Evolutionary conservation across 2,113 vertebrate species (phyloP).

Genomic region (Zosterops lateralis): DNA sequence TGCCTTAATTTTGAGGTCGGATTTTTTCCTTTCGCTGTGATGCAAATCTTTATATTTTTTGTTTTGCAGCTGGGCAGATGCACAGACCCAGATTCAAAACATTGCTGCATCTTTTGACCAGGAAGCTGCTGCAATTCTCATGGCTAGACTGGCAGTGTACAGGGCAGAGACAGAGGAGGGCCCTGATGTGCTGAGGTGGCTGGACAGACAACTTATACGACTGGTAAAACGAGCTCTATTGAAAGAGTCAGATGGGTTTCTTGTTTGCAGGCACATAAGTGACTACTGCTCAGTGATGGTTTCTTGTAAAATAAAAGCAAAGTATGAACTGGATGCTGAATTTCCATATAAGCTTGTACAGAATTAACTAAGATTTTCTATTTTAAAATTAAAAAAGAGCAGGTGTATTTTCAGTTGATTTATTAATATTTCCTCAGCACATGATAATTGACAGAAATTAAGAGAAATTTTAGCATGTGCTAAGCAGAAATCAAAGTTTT

Average conservation of each 20-base stretch:
- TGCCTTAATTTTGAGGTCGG: not conserved
- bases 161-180: constrained; percentile 95
- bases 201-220: constrained; percentile 94
- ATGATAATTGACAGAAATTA: not conserved
- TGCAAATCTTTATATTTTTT: not conserved
- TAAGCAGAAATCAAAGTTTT: not conserved
- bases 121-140: constrained; percentile 93
- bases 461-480: not conserved
- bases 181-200: constrained; percentile 93
- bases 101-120: constrained; percentile 96
- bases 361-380: not conserved
- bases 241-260: not conserved
- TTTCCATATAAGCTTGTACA: not conserved
- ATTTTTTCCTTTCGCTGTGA: not conserved
- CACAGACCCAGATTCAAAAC: constrained; percentile 94
- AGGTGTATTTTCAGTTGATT: not conserved
- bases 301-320: not conserved
- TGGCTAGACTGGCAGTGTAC: constrained; percentile 93
- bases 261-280: not conserved
- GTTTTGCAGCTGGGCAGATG: constrained; percentile 90
- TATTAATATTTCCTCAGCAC: not conserved
- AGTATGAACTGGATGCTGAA: not conserved
- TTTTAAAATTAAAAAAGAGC: not conserved
- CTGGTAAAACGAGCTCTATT: constrained; percentile 75
- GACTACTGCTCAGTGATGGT: not conserved